Conservation (phyloP, 2,888 invertebrate genomes). For the Leptinotarsa tumamoca region DNA sequence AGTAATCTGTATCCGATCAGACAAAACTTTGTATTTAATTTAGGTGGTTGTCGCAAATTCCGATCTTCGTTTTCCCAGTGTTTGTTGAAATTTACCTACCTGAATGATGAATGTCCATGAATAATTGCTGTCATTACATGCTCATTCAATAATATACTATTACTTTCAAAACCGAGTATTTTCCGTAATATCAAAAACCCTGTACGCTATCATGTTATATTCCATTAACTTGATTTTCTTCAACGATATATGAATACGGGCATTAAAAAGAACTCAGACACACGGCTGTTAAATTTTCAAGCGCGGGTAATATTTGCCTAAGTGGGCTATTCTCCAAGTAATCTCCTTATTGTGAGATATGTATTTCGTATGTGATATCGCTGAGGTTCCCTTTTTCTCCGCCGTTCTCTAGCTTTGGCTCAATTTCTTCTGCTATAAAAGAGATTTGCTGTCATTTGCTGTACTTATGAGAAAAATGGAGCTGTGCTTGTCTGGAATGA, state of each 20-base stretch:
- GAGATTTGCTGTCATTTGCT: slow-evolving; percentile 53
- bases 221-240: slow-evolving; percentile 9
- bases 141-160: no score
- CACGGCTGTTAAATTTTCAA: slow-evolving; percentile 55
- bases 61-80: no score
- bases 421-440: slow-evolving; percentile 57
- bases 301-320: slow-evolving; percentile 60
- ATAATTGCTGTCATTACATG: no score
- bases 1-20: no score
- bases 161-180: no score
- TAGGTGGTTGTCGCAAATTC: no score
- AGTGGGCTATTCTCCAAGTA: slow-evolving; percentile 56
- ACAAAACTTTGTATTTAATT: no score
- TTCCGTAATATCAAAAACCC: background rate
- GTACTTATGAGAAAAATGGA: slow-evolving; percentile 38
- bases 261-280: slow-evolving; percentile 12
- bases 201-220: background rate
- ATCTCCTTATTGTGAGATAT: slow-evolving; percentile 50
- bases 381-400: slow-evolving; percentile 47
- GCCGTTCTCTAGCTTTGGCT: slow-evolving; percentile 51
- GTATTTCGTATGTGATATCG: slow-evolving; percentile 54
- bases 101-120: no score
- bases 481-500: slow-evolving; percentile 29
- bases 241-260: slow-evolving; percentile 3
- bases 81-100: no score